Conservation (phyloP, 30 jellyfish, hydroid and myxozoan species). For the Chironex yamaguchii region DNA sequence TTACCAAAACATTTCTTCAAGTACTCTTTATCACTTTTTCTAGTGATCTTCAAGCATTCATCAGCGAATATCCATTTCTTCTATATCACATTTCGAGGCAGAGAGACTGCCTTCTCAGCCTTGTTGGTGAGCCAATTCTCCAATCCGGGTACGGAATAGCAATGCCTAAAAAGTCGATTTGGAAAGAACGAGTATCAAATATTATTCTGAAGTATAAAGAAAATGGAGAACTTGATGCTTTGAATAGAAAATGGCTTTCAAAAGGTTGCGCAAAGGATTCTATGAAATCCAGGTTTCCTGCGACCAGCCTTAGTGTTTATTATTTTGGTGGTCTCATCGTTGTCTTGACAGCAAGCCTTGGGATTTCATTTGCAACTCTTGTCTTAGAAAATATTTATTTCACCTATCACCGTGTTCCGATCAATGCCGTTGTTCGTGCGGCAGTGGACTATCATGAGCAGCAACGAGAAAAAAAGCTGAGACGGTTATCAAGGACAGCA, state of each 20-base stretch:
- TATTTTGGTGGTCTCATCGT: slow-evolving; percentile 76
- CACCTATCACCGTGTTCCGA: too few species aligned
- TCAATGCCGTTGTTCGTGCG: too few species aligned
- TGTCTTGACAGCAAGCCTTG: not conserved
- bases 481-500: too few species aligned
- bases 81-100: slow-evolving; percentile 5
- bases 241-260: slow-evolving; percentile 12
- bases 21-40: not conserved
- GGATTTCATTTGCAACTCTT: not conserved
- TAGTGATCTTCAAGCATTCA: slow-evolving; percentile 41
- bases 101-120: not conserved
- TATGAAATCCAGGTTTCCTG: not conserved
- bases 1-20: not conserved
- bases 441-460: too few species aligned
- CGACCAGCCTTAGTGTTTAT: slow-evolving; percentile 45
- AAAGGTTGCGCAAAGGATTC: not conserved
- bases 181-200: not conserved
- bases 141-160: slow-evolving; percentile 35
- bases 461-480: too few species aligned
- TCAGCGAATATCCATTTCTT: slow-evolving; percentile 5
- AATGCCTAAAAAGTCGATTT: slow-evolving; percentile 4
- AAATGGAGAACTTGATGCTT: slow-evolving; percentile 2
- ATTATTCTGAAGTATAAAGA: not conserved
- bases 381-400: too few species aligned
- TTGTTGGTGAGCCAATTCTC: slow-evolving; percentile 1